These are phyloP conservation scores for Gopherus flavomarginatus DNA, from an alignment of 2,113 vertebrate genomes.

Conservation along the genomic window DNA sequence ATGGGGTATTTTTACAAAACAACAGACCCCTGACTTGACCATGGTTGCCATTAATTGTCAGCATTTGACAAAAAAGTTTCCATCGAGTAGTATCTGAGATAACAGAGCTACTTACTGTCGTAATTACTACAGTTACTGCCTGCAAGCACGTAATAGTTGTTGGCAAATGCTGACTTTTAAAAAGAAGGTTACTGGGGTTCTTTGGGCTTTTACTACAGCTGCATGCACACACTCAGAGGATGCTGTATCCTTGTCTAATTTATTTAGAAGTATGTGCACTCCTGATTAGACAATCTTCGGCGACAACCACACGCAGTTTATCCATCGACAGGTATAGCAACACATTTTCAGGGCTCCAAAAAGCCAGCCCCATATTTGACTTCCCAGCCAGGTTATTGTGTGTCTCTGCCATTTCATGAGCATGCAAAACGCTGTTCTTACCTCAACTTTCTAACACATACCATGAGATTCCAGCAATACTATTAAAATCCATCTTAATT, in stretches of 20 bases:
- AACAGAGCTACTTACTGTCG: not conserved
- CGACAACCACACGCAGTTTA: not conserved
- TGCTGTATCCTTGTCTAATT: not conserved
- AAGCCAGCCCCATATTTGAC: not conserved
- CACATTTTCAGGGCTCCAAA: not conserved
- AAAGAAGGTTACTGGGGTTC: not conserved
- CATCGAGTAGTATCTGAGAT: slow-evolving; percentile 15
- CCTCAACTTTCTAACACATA: not conserved
- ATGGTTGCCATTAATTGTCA: slow-evolving; percentile 51
- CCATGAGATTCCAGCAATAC: not conserved
- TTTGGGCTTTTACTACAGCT: not conserved
- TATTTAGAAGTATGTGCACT: not conserved
- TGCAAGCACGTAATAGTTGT: slow-evolving; percentile 1
- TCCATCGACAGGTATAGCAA: not conserved
- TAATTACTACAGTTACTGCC: not conserved
- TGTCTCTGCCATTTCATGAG: not conserved
- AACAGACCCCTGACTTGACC: slow-evolving; percentile 31
- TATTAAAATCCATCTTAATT: not conserved
- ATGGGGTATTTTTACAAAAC: slow-evolving; percentile 52
- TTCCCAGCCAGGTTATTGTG: not conserved
- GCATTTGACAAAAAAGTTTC: slow-evolving; percentile 32
- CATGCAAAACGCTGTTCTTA: not conserved
- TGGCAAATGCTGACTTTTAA: not conserved
- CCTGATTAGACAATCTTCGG: not conserved
- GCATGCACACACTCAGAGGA: not conserved